Base-by-base conservation (phyloP, 2,113 vertebrate species). In the Poeciliopsis occidentalis region DNA sequence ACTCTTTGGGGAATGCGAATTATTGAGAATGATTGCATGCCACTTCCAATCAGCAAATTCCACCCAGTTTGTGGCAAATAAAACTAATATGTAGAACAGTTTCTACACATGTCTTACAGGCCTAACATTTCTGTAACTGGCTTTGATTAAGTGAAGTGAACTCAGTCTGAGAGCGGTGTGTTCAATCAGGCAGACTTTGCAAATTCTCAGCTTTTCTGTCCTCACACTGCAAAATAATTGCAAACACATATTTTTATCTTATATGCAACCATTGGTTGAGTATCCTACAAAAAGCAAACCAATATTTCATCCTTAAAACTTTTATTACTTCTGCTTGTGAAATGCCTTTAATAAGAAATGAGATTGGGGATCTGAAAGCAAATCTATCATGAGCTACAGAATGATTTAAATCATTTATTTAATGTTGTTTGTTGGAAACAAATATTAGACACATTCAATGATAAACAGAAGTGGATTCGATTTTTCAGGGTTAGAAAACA, bases 1-100 rank as follows among this genome's bases (percentile, higher is more conserved):
- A 88, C 90, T 92, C 93, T 89, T 91, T 86, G 82, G 86, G 73
- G 82, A 85, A 83, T 68, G 82, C 34, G 75, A 67, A 84, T 94
- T 90, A 93, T 92, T 87, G 80, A 89, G 87, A 92, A 81, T 34
- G 73, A 82, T 81, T 24, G 39, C 12, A 22, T 72, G 82, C 78
- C 75, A 66, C 83, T 81, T 83, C 76, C 77, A 85, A 81, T 89
- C 78, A 47, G 71, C 72, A 73, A 68, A 66, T 80, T 84, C 44
- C n/a, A 70, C 73, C 65, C 68, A 65, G 61, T 87, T 85, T 79
- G 65, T 64, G 63, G 64, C 70, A 47, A 32, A 80, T 61, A 32
- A 54, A 83, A 81, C 29, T 0, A 75, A 85, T 71, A 77, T 64
- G 34, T 71, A 22, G 8, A 13, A 64, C 69, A 64, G 44, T 70